These are phyloP conservation scores for Martes martes DNA, from an alignment of 2,113 vertebrate species.

Conservation along the genomic window DNA sequence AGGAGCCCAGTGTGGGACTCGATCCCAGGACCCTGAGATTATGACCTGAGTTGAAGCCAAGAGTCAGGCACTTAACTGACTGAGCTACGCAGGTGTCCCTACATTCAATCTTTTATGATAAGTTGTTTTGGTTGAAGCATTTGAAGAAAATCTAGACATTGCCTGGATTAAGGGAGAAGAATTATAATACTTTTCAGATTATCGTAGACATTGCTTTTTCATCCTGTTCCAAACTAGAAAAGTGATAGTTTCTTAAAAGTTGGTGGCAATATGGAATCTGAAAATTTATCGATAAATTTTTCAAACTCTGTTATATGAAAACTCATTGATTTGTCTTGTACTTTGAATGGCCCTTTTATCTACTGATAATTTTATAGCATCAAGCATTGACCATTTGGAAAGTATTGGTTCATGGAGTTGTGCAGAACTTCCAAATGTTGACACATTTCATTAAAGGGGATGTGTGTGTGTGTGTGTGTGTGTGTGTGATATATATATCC, in stretches of 20 bases:
- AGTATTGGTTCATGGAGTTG: constrained; percentile 24
- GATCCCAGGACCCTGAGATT: not conserved
- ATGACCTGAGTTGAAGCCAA: not conserved
- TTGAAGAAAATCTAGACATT: not conserved
- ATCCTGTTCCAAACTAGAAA: not conserved
- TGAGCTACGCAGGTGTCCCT: not conserved
- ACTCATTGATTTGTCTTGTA: not conserved
- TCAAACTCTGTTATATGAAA: not conserved
- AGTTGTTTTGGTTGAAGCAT: not conserved
- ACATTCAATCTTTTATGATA: not conserved
- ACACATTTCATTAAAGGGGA: constrained; percentile 19
- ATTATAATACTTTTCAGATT: not conserved
- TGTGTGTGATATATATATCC: not conserved
- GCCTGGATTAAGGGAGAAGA: not conserved
- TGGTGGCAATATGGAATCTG: not conserved
- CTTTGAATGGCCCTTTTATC: constrained; percentile 20
- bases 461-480: not conserved
- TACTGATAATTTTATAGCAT: not conserved
- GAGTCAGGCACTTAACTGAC: not conserved
- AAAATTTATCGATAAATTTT: not conserved
- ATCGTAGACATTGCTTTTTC: not conserved
- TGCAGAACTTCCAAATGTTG: constrained; percentile 2
- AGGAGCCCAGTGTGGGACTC: not conserved
- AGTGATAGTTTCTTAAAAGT: not conserved
- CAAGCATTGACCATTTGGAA: not conserved